Evolutionary conservation across 2,797 vertebrate species (phyloP), one percentile per base, ranked within the genome.

Genomic region (Melanogrammus aeglefinus): DNA sequence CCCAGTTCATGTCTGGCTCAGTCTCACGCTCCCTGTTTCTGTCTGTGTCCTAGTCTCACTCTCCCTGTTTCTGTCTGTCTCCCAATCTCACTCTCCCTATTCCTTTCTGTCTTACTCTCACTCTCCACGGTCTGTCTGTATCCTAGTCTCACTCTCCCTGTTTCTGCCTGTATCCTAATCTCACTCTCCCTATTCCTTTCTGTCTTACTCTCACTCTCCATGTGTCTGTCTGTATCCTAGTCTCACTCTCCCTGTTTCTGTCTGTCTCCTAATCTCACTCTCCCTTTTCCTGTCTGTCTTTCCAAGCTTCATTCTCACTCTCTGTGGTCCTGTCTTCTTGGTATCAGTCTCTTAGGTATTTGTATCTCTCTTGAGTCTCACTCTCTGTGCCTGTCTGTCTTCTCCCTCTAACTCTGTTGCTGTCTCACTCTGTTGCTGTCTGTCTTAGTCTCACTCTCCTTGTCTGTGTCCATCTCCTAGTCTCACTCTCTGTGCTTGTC

Each of bases 341-440:
- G 77, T 83, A 77, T 57, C 69, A 75, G 29, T 77, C 70, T 35
- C 31, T 73, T 31, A 31, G 2, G 13, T 73, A 18, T n/a, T 18
- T 73, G 1, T 36, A 35, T 38, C 4, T 36, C 72, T 9, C n/a
- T 8, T 10, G 8, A 4, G 33, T 35, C 38, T n/a, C 33, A 14
- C 18, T 75, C 38, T 41, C 73, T 75, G 24, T 12, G 29, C 88
- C 86, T 91, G 81, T 83, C 85, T 80, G 51, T 75, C 27, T 35
- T 31, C 27, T 70, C 51, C 21, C 51, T 57, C 29, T 51, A 41
- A 24, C 66, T 33, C 66, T 12, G 6, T 69, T 24, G 63, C 12
- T 27, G 69, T 27, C 51, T 57, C 51, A n/a, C 9, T 31, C 51
- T 31, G 33, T 3, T 39, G 12, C 24, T 69, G 21, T 31, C 57